Evolutionary conservation across 2,113 vertebrate genomes (phyloP).

Genomic region (Calidris pugnax): DNA sequence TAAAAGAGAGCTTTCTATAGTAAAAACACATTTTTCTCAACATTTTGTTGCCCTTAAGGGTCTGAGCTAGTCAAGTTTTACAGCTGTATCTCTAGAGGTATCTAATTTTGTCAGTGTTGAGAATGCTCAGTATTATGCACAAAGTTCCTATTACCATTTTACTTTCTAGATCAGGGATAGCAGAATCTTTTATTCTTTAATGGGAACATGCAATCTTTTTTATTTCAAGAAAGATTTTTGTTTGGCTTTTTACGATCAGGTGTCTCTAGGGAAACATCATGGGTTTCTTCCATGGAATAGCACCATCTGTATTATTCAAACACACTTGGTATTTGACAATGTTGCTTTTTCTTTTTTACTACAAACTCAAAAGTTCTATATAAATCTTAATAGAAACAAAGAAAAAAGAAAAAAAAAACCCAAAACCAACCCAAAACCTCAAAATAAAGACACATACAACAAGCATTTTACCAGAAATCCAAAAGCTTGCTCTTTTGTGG

Average conservation of each 20-base stretch:
- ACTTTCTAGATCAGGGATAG: neutral
- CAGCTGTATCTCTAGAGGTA: neutral
- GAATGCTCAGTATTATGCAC: neutral
- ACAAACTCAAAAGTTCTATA: neutral
- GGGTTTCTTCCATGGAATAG: neutral
- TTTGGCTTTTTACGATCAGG: neutral
- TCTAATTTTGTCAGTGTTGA: neutral
- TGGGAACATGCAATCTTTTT: neutral
- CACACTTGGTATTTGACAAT: neutral
- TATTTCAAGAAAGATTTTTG: neutral
- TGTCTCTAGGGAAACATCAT: neutral
- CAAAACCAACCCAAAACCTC: neutral
- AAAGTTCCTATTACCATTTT: neutral
- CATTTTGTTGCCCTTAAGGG: neutral
- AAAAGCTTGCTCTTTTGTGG: neutral
- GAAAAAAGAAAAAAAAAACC: neutral
- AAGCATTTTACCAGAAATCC: neutral
- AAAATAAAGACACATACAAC: neutral
- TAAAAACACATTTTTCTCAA: neutral
- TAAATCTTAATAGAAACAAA: neutral
- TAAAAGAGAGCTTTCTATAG: slow-evolving; percentile 2
- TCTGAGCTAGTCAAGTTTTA: neutral
- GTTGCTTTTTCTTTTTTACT: neutral
- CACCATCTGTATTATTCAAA: neutral
- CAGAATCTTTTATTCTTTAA: neutral